Base-by-base conservation (phyloP, 2,113 vertebrate genomes). In the Benitochromis conjunctus region DNA sequence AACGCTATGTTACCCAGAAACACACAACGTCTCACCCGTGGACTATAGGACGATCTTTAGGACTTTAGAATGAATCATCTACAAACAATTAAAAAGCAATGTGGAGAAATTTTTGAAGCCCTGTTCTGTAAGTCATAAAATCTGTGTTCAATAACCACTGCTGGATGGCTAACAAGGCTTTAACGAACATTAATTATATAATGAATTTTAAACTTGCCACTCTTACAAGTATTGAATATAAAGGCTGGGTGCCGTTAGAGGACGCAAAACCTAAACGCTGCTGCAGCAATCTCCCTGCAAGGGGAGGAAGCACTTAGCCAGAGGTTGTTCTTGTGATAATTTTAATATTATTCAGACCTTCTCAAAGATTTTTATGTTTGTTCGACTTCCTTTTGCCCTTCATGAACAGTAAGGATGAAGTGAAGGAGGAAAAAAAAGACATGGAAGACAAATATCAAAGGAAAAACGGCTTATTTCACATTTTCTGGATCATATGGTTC, bases 391-490 rank as follows among this genome's bases (percentile, higher is more conserved):
- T 56, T 76, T 71, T 87, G 84, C n/a, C 80, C 82, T 91, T 83
- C 54, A 81, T 7, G 14, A 69, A 83, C 26, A 55, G 19, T 21
- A 56, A 13, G 11, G 64, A 86, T 74, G 13, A 87, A 31, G 83
- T 29, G 36, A 69, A 83, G 46, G 48, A 29, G 38, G 64, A 21
- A 14, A 48, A 82, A 62, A 74, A 36, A n/a, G 60, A 41, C 24
- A 56, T 3, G 26, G 78, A 41, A 46, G 71, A 51, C 18, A 19
- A 26, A 13, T 31, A 46, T 57, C 14, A 76, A 18, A 78, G 26
- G 8, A 77, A 24, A 60, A 69, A 54, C 38, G 3, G 79, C 86
- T 91, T 90, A 90, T 79, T 82, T 78, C 79, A 69, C 43, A 14
- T 56, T 87, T 79, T 53, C 60, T 53, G 58, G 78, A 87, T 85